phyloP scores from a whole-genome alignment of 1,140 invertebrate genomes.

The Drosophila repleta region DNA sequence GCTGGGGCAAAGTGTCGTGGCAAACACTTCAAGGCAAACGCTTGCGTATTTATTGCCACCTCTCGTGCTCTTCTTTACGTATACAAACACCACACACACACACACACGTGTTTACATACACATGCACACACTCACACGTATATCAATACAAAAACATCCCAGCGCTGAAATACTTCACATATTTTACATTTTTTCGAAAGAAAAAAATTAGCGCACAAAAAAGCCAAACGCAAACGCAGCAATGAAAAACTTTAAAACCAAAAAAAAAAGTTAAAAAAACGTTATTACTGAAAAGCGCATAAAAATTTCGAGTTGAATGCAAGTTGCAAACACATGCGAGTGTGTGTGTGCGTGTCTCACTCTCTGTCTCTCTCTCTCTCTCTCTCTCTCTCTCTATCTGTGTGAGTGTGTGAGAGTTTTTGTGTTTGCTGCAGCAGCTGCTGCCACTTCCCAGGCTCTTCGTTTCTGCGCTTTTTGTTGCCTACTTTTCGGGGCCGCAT shows the following conservation, averaged over 20 bases:
- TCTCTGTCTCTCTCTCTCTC: too few species aligned
- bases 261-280: constrained; percentile 25
- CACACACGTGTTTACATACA: background rate
- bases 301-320: constrained; percentile 74
- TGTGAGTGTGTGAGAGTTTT: constrained; percentile 22
- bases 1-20: constrained; percentile 37
- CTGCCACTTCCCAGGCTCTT: constrained; percentile 68
- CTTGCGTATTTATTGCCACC: constrained; percentile 70
- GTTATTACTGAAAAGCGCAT: constrained; percentile 68
- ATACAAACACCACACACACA: background rate
- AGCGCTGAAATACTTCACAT: constrained; percentile 29
- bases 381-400: too few species aligned
- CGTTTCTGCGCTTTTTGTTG: constrained; percentile 40
- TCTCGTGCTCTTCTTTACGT: constrained; percentile 23
- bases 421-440: constrained; percentile 60
- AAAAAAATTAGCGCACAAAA: constrained; percentile 66
- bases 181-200: constrained; percentile 46
- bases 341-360: constrained; percentile 16
- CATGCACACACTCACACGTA: constrained; percentile 2
- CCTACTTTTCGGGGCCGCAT: constrained; percentile 70
- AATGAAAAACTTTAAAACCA: constrained; percentile 37
- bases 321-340: constrained; percentile 51
- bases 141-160: constrained; percentile 62
- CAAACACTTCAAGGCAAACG: constrained; percentile 62
- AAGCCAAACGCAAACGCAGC: constrained; percentile 46